Base-by-base conservation (phyloP, 2,888 invertebrate genomes). In the Cerastis rubricosa region DNA sequence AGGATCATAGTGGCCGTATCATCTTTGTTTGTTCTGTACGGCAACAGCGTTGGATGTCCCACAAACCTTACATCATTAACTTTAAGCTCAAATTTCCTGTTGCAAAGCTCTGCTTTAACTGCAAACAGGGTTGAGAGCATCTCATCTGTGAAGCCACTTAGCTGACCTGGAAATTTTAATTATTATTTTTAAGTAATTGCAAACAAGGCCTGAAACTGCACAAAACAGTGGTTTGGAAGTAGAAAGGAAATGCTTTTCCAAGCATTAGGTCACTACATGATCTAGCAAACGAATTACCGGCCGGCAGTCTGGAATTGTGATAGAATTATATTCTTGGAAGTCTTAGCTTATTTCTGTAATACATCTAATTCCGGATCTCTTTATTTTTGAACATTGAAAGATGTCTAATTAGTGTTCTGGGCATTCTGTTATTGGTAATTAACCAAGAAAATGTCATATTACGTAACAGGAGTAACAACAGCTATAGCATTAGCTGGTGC, bases 61-160 rank as follows among this genome's bases (percentile, higher is more conserved):
- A 99, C 99, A 96, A 99, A 99, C 65, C 99, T 97, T 0, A 99
- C 99, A 97, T 99, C 99, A 94, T 99, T 99, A 0, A 99, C 98
- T 97, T 99, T 99, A 0, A 99, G 96, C 93, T 99, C 99, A 96
- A 99, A 99, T 93, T 99, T 99, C 83, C 98, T 97, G 90, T 98
- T 98, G 91, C 99, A 99, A 35, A 99, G 95, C 89, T 99, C 98
- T 17, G 98, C 97, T 92, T 99, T 99, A 0, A 99, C 99, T 11
- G 99, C 99, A 94, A 99, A 99, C 61, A 99, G 94, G 4, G 98
- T 98, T 17, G 99, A 98, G 14, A 99, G 93, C 85, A 98, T 98
- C 95, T 99, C 98, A 94, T 99, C 98, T 1, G 98, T 98, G 90
- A 98, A 98, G 2, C 98, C 98, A 78, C 97, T 97, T 17, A 98